A percentile compares a stretch with the other conserved stretches of the same genome.
These are phyloP conservation scores for Scaptomyza montana DNA, from an alignment of 1,140 invertebrate species.

Conservation along the genomic window DNA sequence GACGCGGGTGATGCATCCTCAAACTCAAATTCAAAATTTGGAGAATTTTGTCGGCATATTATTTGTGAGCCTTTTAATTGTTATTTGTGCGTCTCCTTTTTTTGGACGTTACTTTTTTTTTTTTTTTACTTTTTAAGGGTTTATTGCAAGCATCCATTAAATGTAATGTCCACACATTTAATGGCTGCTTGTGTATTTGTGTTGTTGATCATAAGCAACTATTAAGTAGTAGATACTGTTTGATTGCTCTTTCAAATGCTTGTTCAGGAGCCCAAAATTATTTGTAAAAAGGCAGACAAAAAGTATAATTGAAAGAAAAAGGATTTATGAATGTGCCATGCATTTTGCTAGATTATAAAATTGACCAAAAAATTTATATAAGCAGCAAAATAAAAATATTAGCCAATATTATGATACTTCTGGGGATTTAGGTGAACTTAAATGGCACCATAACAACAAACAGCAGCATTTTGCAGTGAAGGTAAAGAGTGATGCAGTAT, in stretches of 20 bases:
- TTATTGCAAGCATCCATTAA: constrained; percentile 11
- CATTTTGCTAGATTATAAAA: not conserved
- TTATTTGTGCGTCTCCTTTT: constrained; percentile 49
- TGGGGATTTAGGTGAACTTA: not conserved
- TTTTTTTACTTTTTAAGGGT: constrained; percentile 45
- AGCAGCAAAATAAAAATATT: not conserved
- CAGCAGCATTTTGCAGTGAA: not conserved
- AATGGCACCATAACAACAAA: not conserved
- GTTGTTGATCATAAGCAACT: not conserved
- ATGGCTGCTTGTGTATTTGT: not conserved
- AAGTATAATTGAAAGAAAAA: not conserved
- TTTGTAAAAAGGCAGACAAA: not conserved
- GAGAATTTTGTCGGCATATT: constrained; percentile 71
- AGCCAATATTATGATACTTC: not conserved
- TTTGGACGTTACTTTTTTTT: too few relatives aligned
- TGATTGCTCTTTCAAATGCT: not conserved
- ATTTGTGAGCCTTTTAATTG: constrained; percentile 64
- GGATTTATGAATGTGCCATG: not conserved
- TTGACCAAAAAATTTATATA: not conserved
- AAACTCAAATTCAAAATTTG: constrained; percentile 54
- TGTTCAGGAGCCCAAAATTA: not conserved
- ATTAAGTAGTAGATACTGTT: not conserved
- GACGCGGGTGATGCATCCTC: constrained; percentile 51
- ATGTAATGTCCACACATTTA: not conserved
- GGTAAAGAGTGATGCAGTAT: not conserved